Evolutionary conservation across 2,888 invertebrate species (phyloP).

Genomic region (Drosophila putrida): DNA sequence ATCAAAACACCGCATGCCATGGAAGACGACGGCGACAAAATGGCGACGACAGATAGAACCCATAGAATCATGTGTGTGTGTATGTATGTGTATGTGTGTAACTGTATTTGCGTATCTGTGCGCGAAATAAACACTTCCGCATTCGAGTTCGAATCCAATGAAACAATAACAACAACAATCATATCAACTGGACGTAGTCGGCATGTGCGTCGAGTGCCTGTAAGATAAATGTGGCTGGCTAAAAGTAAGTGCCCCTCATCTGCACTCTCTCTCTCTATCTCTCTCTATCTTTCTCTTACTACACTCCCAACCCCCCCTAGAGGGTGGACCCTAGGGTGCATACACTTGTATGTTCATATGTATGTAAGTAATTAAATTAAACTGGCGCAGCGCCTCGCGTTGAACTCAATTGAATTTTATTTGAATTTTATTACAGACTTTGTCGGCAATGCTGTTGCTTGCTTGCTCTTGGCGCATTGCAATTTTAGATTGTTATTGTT

Average conservation of each 20-base stretch:
- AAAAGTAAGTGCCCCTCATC: conserved; percentile 24
- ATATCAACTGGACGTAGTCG: conserved; percentile 38
- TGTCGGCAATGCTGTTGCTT: conserved; percentile 34
- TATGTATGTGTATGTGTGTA: conserved; percentile 10
- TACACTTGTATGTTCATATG: not conserved
- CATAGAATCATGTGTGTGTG: conserved; percentile 16
- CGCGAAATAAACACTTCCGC: conserved; percentile 75
- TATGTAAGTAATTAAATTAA: conserved; percentile 76
- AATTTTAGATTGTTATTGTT: conserved; percentile 40
- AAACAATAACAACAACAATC: conserved; percentile 51
- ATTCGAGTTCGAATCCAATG: conserved; percentile 69
- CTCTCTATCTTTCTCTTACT: too few relatives aligned
- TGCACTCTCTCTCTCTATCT: not conserved
- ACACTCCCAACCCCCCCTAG: not conserved
- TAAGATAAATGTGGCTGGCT: conserved; percentile 67
- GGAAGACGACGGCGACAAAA: conserved; percentile 60
- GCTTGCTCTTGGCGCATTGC: conserved; percentile 53
- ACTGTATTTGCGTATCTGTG: conserved; percentile 64
- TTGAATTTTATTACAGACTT: conserved; percentile 76
- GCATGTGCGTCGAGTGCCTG: conserved; percentile 37
- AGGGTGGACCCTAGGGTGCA: conserved; percentile 10
- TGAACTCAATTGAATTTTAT: conserved; percentile 80
- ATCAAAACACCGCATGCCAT: conserved; percentile 65
- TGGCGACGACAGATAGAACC: conserved; percentile 69
- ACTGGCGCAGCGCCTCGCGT: conserved; percentile 66